Evolutionary conservation across 92 coral and sea anemone species (phyloP), one percentile per base, ranked within the genome.

Genomic region (Umimayanthus kanabou): DNA sequence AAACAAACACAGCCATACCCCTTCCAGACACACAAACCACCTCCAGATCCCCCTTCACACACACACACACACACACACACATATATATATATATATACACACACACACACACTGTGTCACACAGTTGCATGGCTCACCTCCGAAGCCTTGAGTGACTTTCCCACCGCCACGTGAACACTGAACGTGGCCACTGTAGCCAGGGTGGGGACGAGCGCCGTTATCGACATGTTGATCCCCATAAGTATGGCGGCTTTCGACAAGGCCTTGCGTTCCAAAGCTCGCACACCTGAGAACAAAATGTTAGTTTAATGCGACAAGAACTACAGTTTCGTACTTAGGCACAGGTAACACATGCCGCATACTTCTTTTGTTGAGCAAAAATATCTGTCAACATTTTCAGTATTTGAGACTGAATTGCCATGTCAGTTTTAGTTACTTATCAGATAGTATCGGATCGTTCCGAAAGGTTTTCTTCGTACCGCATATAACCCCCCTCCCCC

Each of bases 121-220:
- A 39, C 76, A 22, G 37, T 37, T n/a, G 42, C 58, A 18, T 7
- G 7, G 40, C 71, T 57, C 28, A 80, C 84, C 84, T 80, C 84
- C 22, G 84, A 80, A 20, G 84, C 84, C 69, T 33, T 55, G 71
- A 80, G 84, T 30, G 84, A 84, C 76, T 93, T 91, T 18, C 96
- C 98, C 18, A 91, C 70, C 53, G 95, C 94, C 4, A 94, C 89
- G 47, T 96, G 98, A 10, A 96, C 96, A 79, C 94, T 89, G 77
- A 96, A 96, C 13, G 98, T 94, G 15, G 84, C 86, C 28, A 94
- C 98, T 2, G 98, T 92, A 14, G 98, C 98, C 25, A 93, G 39
- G 22, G 98, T 94, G 3, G 98, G 95, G 73, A 94, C 91, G 45
- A 96, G 37, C 33, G 89, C 89, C 65, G 98, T 93, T 33, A 96